These are phyloP conservation scores for Erebia aethiops DNA, from an alignment of 2,888 invertebrate genomes.

Conservation along the genomic window DNA sequence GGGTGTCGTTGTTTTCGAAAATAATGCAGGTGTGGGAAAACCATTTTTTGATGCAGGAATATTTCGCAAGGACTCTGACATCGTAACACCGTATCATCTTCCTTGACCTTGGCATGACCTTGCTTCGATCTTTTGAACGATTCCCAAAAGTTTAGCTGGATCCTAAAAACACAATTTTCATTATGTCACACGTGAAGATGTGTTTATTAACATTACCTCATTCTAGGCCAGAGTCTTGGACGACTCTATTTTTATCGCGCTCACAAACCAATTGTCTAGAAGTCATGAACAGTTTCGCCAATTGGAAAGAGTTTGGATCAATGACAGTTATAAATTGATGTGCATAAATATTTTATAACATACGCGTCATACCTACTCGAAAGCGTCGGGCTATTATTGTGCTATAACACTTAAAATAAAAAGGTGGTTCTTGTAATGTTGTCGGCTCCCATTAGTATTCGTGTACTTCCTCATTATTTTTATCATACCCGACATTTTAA, in stretches of 20 bases:
- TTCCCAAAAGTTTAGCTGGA: slow-evolving; percentile 30
- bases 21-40: too few relatives aligned
- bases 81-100: not conserved
- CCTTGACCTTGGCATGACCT: not conserved
- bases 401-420: slow-evolving; percentile 11
- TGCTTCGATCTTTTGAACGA: slow-evolving; percentile 6
- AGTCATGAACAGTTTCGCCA: slow-evolving; percentile 63
- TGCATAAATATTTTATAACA: slow-evolving; percentile 55
- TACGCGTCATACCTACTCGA: slow-evolving; percentile 27
- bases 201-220: slow-evolving; percentile 45
- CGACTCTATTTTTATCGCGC: slow-evolving; percentile 60
- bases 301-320: slow-evolving; percentile 65
- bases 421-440: slow-evolving; percentile 7
- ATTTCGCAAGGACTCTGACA: too few relatives aligned
- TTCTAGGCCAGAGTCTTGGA: slow-evolving; percentile 58
- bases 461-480: not conserved
- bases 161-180: slow-evolving; percentile 25
- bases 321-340: slow-evolving; percentile 65
- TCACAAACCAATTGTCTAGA: slow-evolving; percentile 61
- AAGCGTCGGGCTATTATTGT: not conserved
- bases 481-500: too few relatives aligned
- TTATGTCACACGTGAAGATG: slow-evolving; percentile 38
- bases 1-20: too few relatives aligned
- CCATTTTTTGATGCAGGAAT: too few relatives aligned
- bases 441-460: not conserved